Evolutionary conservation across 2,113 vertebrate genomes (phyloP).

Genomic region (Leptosomus discolor): DNA sequence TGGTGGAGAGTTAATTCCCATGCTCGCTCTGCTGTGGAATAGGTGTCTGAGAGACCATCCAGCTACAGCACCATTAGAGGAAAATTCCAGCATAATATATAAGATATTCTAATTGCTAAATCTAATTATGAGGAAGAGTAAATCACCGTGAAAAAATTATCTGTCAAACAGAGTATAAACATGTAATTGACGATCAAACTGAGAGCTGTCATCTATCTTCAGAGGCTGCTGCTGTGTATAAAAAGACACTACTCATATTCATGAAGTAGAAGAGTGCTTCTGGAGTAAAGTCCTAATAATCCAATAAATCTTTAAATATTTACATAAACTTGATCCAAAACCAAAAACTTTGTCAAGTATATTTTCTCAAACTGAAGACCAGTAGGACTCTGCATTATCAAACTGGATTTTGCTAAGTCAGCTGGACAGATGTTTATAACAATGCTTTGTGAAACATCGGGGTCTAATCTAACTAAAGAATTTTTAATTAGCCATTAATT

Average conservation of each 20-base stretch:
- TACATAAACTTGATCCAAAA: neutral
- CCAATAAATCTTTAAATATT: neutral
- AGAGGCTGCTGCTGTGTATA: neutral
- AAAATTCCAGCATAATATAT: neutral
- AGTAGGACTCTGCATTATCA: neutral
- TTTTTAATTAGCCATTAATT: neutral
- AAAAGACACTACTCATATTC: neutral
- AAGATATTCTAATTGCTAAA: neutral
- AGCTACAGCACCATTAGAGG: neutral
- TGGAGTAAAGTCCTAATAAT: neutral
- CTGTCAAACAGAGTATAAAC: neutral
- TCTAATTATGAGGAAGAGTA: constrained; percentile 1
- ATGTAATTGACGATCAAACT: neutral
- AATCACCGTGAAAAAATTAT: neutral
- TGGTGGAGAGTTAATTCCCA: neutral
- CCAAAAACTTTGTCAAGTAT: neutral
- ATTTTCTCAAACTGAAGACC: neutral
- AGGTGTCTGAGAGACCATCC: neutral
- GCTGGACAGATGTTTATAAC: neutral
- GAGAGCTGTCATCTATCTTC: neutral
- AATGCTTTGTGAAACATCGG: neutral
- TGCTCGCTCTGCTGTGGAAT: neutral
- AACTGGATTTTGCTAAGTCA: neutral
- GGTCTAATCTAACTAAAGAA: neutral
- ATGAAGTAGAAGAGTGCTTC: neutral